phyloP scores from a whole-genome alignment of 2,113 vertebrate species.

The Pan troglodytes region NHGRI_mPanTro3-v2.1_pri NC_072411.2:57435001-57435500 shows the following conservation, averaged over 20 bases:
- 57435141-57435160: neutral
- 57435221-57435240: neutral
- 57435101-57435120: neutral
- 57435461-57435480: no score
- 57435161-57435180: neutral
- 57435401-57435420: no score
- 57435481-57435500: no score
- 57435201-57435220: neutral
- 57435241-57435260: neutral
- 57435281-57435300: neutral
- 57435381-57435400: no score
- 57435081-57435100: neutral
- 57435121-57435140: neutral
- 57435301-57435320: neutral
- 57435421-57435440: no score
- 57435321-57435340: no score
- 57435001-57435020: neutral
- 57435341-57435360: no score
- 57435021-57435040: neutral
- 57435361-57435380: no score
- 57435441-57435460: no score
- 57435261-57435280: neutral
- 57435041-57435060: neutral
- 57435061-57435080: neutral
- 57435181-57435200: neutral